Base-by-base conservation (phyloP, 2,113 vertebrate genomes). In the Solenodon paradoxus region DNA sequence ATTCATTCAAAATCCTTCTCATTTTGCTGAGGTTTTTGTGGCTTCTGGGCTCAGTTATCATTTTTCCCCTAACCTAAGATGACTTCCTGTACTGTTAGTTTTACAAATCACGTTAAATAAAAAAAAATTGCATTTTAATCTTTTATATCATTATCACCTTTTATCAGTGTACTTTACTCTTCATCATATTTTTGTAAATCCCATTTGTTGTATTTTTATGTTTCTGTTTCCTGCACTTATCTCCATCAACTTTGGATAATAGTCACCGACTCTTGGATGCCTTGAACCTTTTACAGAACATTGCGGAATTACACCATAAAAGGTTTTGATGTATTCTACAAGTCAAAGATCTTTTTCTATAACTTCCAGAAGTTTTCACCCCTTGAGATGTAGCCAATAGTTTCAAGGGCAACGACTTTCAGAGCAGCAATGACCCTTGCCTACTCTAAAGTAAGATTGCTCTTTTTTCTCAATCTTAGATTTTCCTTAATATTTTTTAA, bases 181-280 rank as follows among this genome's bases (percentile, higher is more conserved):
- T 85, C 72, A 32, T 30, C 20, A 5, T 45, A 55, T 78, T 92
- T 92, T 75, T 79, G 26, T 63, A 90, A 77, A 77, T 64, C 59
- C 63, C 51, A 40, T 81, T 86, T 71, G 42, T 17, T n/a, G 28
- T 47, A 66, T 89, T 86, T 57, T 66, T 20, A 11, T 49, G 63
- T 88, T 83, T 90, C 75, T 45, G 63, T 53, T 94, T 95, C 92
- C 81, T 88, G n/a, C 15, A 64, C 68, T 95, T 96, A 90, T 30
- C 47, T 79, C 74, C 78, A 88, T 32, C 38, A 68, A 91, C 63
- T 35, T 59, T 40, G 83, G 45, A 64, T 64, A 64, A 86, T 1
- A 93, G 89, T 63, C 42, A 45, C 26, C 5, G 32, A 88, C 28
- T 49, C 45, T 75, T 71, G n/a, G 71, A 80, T 42, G 53, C 59